phyloP scores from a whole-genome alignment of 2,797 vertebrate genomes.

The Pogoniulus pusillus region DNA sequence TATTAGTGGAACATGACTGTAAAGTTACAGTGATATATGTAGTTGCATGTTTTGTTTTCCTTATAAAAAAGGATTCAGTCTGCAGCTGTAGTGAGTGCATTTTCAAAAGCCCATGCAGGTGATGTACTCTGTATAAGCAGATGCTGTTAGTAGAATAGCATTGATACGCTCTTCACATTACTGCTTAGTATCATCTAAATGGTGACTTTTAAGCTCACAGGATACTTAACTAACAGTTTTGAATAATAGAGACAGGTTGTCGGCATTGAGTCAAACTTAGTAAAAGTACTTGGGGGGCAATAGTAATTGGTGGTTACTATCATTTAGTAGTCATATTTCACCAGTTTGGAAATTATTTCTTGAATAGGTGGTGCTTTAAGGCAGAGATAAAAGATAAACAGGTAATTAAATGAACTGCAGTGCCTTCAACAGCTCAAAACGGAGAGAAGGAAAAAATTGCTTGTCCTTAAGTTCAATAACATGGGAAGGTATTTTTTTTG shows the following conservation, averaged over 20 bases:
- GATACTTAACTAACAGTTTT: background rate
- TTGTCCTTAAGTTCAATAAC: no score
- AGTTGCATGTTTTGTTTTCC: background rate
- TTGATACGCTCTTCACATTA: background rate
- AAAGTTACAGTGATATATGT: background rate
- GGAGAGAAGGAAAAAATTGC: background rate
- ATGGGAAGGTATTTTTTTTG: no score
- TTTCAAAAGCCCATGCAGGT: background rate
- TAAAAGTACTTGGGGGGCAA: background rate
- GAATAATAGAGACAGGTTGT: background rate
- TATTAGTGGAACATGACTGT: background rate
- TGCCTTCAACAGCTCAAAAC: background rate
- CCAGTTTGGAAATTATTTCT: background rate
- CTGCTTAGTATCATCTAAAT: background rate
- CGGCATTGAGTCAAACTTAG: background rate
- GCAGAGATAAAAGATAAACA: rapidly evolving
- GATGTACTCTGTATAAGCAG: background rate
- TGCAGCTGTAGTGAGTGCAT: background rate
- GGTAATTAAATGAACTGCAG: background rate
- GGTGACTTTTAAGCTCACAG: background rate
- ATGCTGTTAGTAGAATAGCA: background rate
- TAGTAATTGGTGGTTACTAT: background rate
- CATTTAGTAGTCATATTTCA: background rate
- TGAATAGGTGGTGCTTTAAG: background rate
- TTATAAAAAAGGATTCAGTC: background rate